Evolutionary conservation across 1,140 invertebrate species (phyloP).

Genomic region (Platorchestia sp.): DNA sequence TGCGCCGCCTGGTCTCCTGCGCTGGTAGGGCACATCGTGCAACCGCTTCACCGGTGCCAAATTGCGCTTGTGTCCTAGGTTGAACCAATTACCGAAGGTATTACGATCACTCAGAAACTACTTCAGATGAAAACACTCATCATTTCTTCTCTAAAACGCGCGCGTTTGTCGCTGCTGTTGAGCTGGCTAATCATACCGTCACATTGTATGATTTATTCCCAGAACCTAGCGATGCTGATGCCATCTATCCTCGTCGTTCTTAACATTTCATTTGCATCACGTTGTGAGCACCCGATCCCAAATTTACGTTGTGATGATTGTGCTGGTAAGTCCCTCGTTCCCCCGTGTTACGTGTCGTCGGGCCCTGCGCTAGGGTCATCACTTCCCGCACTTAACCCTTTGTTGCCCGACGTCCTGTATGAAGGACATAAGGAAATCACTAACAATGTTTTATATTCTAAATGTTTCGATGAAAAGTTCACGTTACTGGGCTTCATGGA

Average conservation of each 20-base stretch:
- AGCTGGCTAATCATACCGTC: not conserved
- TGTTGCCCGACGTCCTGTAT: too few relatives aligned
- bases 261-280: not conserved
- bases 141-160: not conserved
- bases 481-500: too few relatives aligned
- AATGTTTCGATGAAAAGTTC: too few relatives aligned
- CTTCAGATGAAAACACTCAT: not conserved
- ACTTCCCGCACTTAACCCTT: too few relatives aligned
- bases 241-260: not conserved
- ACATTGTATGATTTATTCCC: not conserved
- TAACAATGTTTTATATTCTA: too few relatives aligned
- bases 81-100: not conserved
- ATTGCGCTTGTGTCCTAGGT: not conserved
- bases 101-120: not conserved
- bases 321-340: not conserved
- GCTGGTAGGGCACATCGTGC: not conserved
- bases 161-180: not conserved
- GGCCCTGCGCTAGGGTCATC: not conserved
- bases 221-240: not conserved
- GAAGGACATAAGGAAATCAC: too few relatives aligned
- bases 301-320: not conserved
- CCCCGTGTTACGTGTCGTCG: not conserved
- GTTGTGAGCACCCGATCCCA: not conserved
- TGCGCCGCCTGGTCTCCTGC: not conserved
- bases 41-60: not conserved